Conservation (phyloP, 2,888 invertebrate species). For the Abrostola tripartita region DNA sequence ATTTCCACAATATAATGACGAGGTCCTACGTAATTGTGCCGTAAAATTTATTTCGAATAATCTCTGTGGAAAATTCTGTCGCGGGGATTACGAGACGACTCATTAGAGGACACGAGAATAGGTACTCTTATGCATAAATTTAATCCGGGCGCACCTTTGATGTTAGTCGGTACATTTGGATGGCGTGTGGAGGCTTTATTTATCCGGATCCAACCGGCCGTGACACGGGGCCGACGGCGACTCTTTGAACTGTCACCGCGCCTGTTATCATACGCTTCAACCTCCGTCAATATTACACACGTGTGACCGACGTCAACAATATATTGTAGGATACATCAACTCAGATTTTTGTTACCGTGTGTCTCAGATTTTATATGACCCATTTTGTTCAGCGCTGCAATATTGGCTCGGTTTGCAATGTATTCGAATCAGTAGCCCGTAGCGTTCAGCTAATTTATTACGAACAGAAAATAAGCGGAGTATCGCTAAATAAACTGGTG, state of each 20-base stretch:
- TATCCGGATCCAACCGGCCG: slow-evolving; percentile 49
- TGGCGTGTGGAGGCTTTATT: slow-evolving; percentile 39
- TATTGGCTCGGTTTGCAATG: slow-evolving; percentile 18
- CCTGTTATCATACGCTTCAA: slow-evolving; percentile 47
- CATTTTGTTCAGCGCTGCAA: slow-evolving; percentile 22
- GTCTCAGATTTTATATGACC: slow-evolving; percentile 15
- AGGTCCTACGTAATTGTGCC: slow-evolving; percentile 26
- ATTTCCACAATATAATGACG: slow-evolving; percentile 36
- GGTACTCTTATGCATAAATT: slow-evolving; percentile 57
- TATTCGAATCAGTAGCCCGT: slow-evolving; percentile 23
- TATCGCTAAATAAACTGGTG: slow-evolving; percentile 14
- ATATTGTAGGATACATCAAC: slow-evolving; percentile 13
- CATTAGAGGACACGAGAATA: slow-evolving; percentile 51
- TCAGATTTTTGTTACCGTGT: slow-evolving; percentile 27
- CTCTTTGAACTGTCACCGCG: slow-evolving; percentile 56
- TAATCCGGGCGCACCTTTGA: slow-evolving; percentile 59
- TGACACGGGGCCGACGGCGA: slow-evolving; percentile 54
- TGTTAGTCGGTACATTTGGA: slow-evolving; percentile 51
- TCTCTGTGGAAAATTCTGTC: slow-evolving; percentile 29
- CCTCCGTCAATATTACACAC: slow-evolving; percentile 49
- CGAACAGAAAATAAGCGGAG: slow-evolving; percentile 8
- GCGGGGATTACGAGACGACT: slow-evolving; percentile 30
- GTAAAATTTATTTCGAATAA: slow-evolving; percentile 45
- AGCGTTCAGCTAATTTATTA: not conserved
- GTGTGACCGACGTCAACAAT: slow-evolving; percentile 31